Percentiles rank a stretch among this genome's conserved stretches.
Conservation (phyloP, 2,113 vertebrate species). For the Cebidichthys violaceus region DNA sequence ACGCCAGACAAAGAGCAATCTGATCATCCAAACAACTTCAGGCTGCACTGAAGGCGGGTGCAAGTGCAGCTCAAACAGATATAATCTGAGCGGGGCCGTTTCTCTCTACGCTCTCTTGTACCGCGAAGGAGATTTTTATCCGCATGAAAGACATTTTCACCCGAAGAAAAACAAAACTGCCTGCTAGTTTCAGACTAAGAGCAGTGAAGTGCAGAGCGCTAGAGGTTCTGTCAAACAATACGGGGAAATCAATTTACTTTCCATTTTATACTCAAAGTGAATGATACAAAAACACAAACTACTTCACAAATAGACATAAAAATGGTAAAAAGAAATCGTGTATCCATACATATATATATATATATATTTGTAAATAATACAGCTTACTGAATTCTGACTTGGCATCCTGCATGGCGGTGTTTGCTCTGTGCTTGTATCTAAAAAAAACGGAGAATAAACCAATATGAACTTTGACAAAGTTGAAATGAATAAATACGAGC, state of each 20-base stretch:
- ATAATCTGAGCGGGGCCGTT: slow-evolving; percentile 57
- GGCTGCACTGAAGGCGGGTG: slow-evolving; percentile 43
- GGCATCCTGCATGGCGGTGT: slow-evolving; percentile 75
- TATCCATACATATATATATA: neutral
- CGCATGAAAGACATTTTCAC: slow-evolving; percentile 58
- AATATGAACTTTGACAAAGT: neutral
- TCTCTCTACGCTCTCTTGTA: slow-evolving; percentile 47
- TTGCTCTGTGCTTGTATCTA: slow-evolving; percentile 81
- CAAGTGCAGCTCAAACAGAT: slow-evolving; percentile 58
- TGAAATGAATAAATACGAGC: slow-evolving; percentile 6
- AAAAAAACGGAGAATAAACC: slow-evolving; percentile 34
- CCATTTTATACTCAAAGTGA: neutral
- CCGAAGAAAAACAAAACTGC: slow-evolving; percentile 51
- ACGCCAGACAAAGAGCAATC: slow-evolving; percentile 63
- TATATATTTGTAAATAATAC: neutral
- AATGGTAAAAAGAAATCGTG: too few species aligned
- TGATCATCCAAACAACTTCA: slow-evolving; percentile 58
- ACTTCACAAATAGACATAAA: too few species aligned
- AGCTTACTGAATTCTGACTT: slow-evolving; percentile 84
- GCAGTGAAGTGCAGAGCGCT: slow-evolving; percentile 21
- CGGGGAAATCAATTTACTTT: too few species aligned
- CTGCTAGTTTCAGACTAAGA: slow-evolving; percentile 21
- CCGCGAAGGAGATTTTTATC: slow-evolving; percentile 54
- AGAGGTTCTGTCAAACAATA: slow-evolving; percentile 7
- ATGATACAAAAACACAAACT: neutral